Evolutionary conservation across 2,888 invertebrate species (phyloP), one percentile per base, ranked within the genome.

Genomic region (Diploptera punctata): DNA sequence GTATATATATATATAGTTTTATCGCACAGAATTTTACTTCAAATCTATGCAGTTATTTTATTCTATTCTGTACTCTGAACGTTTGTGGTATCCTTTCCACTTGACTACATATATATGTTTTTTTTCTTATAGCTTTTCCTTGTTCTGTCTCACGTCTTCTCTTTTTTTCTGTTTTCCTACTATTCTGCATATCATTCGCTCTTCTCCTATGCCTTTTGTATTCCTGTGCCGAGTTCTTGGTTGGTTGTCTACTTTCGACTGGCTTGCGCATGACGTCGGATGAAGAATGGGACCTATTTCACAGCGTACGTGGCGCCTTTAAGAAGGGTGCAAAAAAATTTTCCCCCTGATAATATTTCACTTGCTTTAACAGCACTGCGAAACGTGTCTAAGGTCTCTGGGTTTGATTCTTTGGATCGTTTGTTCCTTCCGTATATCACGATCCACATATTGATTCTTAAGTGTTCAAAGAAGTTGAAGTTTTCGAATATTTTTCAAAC

Each of bases 211-310:
- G 29, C 31, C 57, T 31, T 57, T 57, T 57, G 57, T 57, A 57
- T 57, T 57, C 57, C 16, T n/a, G 29, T 13, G 24, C 21, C 3
- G 10, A 1, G 4, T 1, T n/a, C 24, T 13, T 13, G 3, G 19
- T 49, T 49, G 16, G 49, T 49, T 49, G 5, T 49, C 52, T 52
- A 24, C 0, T 24, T 52, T 52, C 52, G 19, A 19, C 21, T 19
- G 57, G n/a, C 57, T 57, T 57, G 57, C 57, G 57, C 26, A 38
- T 68, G 68, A 68, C 68, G 26, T 68, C 26, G 43, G 54, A 70
- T 62, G 70, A 70, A 47, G 70, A 62, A 70, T 62, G 70, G 62
- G 62, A 49, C 61, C 65, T 70, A 70, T 70, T 70, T 61, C 60
- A 26, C 24, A 43, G 62, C 13, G 70, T 70, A 70, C 70, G 70